Evolutionary conservation across 2,888 invertebrate genomes (phyloP).

Genomic region (Marronus borbonicus): DNA sequence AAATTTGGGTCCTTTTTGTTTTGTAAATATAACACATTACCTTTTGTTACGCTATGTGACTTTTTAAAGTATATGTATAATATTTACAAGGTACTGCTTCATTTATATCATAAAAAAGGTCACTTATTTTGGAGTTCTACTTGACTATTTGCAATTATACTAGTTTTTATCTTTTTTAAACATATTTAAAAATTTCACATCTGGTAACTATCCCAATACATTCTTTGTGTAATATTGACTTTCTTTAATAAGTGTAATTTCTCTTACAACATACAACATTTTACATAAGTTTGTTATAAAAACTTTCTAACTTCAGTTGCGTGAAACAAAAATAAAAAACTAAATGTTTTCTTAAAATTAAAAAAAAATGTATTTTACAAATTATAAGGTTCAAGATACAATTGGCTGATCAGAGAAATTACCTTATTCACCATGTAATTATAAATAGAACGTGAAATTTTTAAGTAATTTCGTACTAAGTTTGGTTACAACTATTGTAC

Average conservation of each 20-base stretch:
- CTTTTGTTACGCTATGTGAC: slow-evolving; percentile 52
- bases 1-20: slow-evolving; percentile 66
- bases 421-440: neutral
- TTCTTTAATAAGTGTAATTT: slow-evolving; percentile 6
- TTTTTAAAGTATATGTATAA: slow-evolving; percentile 53
- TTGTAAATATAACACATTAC: slow-evolving; percentile 66
- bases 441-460: slow-evolving; percentile 44
- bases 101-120: slow-evolving; percentile 68
- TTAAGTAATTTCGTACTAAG: slow-evolving; percentile 57
- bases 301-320: too few relatives aligned
- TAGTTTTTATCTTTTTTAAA: slow-evolving; percentile 32
- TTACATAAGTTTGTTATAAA: too few relatives aligned
- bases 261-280: neutral
- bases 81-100: slow-evolving; percentile 69
- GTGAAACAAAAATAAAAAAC: too few relatives aligned
- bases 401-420: neutral
- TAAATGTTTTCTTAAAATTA: too few relatives aligned
- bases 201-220: slow-evolving; percentile 31
- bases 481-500: slow-evolving; percentile 61
- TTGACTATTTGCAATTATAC: slow-evolving; percentile 49
- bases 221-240: neutral
- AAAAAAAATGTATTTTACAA: neutral
- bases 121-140: slow-evolving; percentile 67
- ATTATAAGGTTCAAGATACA: neutral
- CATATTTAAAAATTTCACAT: slow-evolving; percentile 43